Evolutionary conservation across 2,113 vertebrate genomes (phyloP), one percentile per base, ranked within the genome.

Genomic region (Hiodon tergisus): DNA sequence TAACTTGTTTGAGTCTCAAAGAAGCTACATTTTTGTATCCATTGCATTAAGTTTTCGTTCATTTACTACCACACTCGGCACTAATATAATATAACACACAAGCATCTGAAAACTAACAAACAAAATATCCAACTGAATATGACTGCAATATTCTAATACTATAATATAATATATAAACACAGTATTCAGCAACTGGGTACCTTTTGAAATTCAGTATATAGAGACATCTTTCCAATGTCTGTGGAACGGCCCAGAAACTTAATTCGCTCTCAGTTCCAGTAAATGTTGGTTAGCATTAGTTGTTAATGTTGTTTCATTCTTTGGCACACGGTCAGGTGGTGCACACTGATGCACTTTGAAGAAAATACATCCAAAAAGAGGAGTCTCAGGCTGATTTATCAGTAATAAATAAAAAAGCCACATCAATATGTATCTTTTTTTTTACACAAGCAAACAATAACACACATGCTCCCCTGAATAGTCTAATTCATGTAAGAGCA

Each of bases 301-400:
- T 13, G 6, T 2, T 17, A 14, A n/a, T 68, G 31, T 46, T 47
- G 46, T 59, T 31, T 60, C 5, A 57, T 6, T 72, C 47, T 5
- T 72, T 62, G 71, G 57, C 71, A 72, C 55, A 72, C 16, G 70
- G 67, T n/a, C 14, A 17, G 6, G 53, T 17, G 52, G 51, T 48
- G 16, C 7, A 51, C 50, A 51, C 67, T 53, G 47, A 31, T 31
- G 31, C 31, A 31, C 31, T 31, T 31, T 31, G 31, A 31, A 31
- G 31, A 31, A 31, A 31, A 31, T 31, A 31, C 31, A 31, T 31
- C 31, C 31, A 31, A 31, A 31, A 31, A 31, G 31, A 31, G 31
- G 31, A 31, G 31, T 31, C 31, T 31, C 31, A 31, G 31, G 31
- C 31, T 31, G 31, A 31, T 31, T 31, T 31, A 31, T 31, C 31